These are phyloP conservation scores for Zootermopsis nevadensis DNA, from an alignment of 2,888 invertebrate species.

Conservation along the genomic window DNA sequence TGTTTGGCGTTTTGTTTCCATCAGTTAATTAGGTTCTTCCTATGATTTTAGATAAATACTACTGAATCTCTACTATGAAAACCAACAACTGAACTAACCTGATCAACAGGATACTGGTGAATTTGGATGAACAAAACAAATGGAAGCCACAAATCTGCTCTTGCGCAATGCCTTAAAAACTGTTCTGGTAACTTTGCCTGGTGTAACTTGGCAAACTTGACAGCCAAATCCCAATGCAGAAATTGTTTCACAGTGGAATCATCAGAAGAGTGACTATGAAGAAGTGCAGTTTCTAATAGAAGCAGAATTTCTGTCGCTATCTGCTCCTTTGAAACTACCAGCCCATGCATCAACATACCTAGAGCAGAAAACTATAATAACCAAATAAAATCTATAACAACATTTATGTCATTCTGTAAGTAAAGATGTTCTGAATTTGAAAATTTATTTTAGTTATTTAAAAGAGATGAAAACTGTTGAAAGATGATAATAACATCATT, in stretches of 20 bases:
- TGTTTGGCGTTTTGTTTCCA: too few species aligned
- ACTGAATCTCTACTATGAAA: too few species aligned
- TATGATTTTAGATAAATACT: too few species aligned
- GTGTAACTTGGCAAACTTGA: constrained; percentile 71
- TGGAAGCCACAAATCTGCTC: constrained; percentile 75
- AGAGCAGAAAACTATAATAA: constrained; percentile 18
- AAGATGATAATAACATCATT: too few species aligned
- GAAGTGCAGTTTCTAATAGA: constrained; percentile 47
- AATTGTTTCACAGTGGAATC: constrained; percentile 57
- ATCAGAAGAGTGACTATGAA: neutral
- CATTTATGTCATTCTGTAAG: too few species aligned
- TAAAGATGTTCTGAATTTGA: too few species aligned
- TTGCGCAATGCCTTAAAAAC: constrained; percentile 71
- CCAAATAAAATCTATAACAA: too few species aligned
- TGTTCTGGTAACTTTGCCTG: constrained; percentile 69
- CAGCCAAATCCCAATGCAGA: constrained; percentile 70
- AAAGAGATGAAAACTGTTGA: too few species aligned
- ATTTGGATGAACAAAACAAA: constrained; percentile 77
- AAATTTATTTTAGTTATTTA: too few species aligned
- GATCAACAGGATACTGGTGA: constrained; percentile 74
- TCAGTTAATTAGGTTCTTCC: too few species aligned
- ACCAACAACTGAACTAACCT: constrained; percentile 61
- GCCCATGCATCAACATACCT: constrained; percentile 46
- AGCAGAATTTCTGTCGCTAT: constrained; percentile 26
- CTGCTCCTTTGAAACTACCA: constrained; percentile 6